Conservation (phyloP, 2,797 vertebrate genomes). For the Falco novaeseelandiae region DNA sequence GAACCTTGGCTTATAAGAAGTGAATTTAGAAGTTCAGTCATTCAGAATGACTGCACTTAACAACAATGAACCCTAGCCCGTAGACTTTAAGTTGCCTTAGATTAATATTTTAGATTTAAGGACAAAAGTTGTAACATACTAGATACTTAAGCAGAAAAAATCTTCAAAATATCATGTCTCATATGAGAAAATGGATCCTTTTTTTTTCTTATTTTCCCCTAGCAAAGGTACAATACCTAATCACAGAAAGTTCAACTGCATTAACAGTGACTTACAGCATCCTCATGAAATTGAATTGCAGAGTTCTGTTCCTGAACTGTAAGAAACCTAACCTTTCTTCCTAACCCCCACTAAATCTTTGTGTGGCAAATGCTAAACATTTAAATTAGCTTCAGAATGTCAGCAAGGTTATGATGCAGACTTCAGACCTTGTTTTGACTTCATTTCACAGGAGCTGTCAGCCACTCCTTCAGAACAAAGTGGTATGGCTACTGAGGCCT, state of each 20-base stretch:
- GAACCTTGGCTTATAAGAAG: not conserved
- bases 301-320: not conserved
- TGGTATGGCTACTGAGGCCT: not conserved
- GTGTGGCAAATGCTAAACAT: not conserved
- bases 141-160: not conserved
- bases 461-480: not conserved
- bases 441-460: not conserved
- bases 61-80: rapidly evolving
- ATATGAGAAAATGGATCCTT: not conserved
- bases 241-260: not conserved
- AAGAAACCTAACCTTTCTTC: not conserved
- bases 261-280: not conserved
- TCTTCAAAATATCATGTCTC: not conserved
- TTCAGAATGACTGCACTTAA: not conserved
- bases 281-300: not conserved
- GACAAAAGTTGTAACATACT: not conserved
- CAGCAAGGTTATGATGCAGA: not conserved
- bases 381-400: not conserved
- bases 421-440: not conserved
- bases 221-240: not conserved
- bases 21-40: not conserved
- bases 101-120: not conserved
- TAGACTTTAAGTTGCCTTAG: not conserved
- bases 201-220: not conserved
- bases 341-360: not conserved